phyloP scores from a whole-genome alignment of 30 jellyfish, hydroid and myxozoan species.

The Hydra vulgaris region DNA sequence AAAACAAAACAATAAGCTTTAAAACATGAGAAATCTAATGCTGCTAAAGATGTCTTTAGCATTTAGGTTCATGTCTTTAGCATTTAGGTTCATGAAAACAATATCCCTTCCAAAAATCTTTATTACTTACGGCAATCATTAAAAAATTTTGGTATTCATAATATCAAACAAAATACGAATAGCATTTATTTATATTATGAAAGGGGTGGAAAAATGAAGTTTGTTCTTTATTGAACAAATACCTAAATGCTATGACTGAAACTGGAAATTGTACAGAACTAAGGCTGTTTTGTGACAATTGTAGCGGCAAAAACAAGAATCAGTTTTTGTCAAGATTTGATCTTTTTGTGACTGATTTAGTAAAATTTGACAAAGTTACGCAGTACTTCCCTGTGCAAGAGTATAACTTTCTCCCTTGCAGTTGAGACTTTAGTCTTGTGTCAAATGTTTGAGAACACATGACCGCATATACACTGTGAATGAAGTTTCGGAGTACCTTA shows the following conservation, averaged over 20 bases:
- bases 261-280: neutral
- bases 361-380: neutral
- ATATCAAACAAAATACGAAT: too few species aligned
- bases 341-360: neutral
- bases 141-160: too few species aligned
- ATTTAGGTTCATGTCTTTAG: too few species aligned
- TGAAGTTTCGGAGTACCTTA: neutral
- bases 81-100: neutral
- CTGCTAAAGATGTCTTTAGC: too few species aligned
- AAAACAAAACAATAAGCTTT: too few species aligned
- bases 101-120: neutral
- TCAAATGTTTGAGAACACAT: neutral
- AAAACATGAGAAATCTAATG: too few species aligned
- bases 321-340: neutral
- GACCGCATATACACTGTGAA: neutral
- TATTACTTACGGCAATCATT: too few species aligned
- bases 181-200: neutral
- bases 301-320: neutral
- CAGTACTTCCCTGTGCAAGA: neutral
- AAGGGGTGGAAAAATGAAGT: neutral
- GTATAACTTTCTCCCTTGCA: neutral
- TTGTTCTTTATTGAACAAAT: neutral
- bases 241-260: neutral
- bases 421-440: neutral
- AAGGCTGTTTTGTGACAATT: neutral